These are phyloP conservation scores for Euborellia annulipes DNA, from an alignment of 1,140 invertebrate species.

Conservation along the genomic window DNA sequence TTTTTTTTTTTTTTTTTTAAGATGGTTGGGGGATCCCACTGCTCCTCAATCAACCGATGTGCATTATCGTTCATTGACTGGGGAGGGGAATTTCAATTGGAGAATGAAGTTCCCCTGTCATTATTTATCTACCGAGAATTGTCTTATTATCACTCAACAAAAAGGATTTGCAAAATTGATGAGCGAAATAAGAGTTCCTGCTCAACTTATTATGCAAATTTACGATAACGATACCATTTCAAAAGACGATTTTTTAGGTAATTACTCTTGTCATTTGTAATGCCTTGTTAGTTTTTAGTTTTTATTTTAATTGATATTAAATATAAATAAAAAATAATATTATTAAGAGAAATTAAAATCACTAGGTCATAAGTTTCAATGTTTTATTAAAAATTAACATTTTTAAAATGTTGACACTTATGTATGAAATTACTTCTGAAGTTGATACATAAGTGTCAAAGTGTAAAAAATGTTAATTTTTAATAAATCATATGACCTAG, in stretches of 20 bases:
- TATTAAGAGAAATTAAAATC: too few species aligned
- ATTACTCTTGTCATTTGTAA: too few species aligned
- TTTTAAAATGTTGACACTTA: too few species aligned
- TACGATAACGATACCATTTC: slow-evolving; percentile 66
- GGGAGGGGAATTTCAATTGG: slow-evolving; percentile 84
- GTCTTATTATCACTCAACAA: slow-evolving; percentile 41
- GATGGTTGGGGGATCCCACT: slow-evolving; percentile 55
- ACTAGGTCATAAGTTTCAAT: too few species aligned
- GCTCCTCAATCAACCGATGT: slow-evolving; percentile 66
- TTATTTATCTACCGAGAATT: slow-evolving; percentile 60
- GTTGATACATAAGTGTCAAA: too few species aligned
- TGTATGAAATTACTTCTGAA: too few species aligned
- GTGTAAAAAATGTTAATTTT: too few species aligned
- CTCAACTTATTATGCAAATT: slow-evolving; percentile 44
- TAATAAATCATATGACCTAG: too few species aligned
- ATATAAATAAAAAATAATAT: too few species aligned
- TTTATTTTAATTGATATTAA: too few species aligned
- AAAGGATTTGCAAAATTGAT: slow-evolving; percentile 44
- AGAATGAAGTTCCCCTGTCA: slow-evolving; percentile 70
- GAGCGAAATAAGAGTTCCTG: slow-evolving; percentile 49
- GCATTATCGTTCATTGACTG: slow-evolving; percentile 59
- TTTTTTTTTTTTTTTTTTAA: slow-evolving; percentile 22
- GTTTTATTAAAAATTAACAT: too few species aligned
- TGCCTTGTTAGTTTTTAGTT: too few species aligned
- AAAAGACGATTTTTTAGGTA: slow-evolving; percentile 64